A percentile compares a stretch with the other conserved stretches of the same genome.
Evolutionary conservation across 2,113 vertebrate species (phyloP).

Genomic region (Oncorhynchus nerka): DNA sequence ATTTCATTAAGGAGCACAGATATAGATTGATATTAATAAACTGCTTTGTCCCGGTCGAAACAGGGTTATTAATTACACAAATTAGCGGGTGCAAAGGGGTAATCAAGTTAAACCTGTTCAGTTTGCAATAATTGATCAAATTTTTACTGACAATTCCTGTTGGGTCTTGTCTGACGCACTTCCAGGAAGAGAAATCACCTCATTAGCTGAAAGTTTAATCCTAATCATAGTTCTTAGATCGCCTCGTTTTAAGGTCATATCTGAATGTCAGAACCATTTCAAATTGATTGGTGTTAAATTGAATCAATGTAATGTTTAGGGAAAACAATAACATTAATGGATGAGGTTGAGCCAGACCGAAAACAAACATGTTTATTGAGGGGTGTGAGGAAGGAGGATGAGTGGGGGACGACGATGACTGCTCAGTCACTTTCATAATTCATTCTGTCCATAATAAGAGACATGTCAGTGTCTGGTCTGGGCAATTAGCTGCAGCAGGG

Average conservation of each 20-base stretch:
- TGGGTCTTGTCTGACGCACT: slow-evolving; percentile 78
- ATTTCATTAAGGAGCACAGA: slow-evolving; percentile 77
- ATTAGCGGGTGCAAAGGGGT: slow-evolving; percentile 86
- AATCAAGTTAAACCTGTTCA: slow-evolving; percentile 94
- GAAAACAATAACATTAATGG: slow-evolving; percentile 99
- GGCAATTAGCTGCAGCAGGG: slow-evolving; percentile 89
- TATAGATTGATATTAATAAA: slow-evolving; percentile 98
- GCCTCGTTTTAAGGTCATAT: slow-evolving; percentile 99
- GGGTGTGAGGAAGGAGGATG: slow-evolving; percentile 72
- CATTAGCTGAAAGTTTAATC: slow-evolving; percentile 99
- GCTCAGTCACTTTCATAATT: slow-evolving; percentile 87
- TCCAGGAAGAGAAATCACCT: slow-evolving; percentile 95
- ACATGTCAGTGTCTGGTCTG: slow-evolving; percentile 86
- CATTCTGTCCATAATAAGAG: slow-evolving; percentile 90
- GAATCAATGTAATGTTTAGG: slow-evolving; percentile 99
- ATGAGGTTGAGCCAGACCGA: slow-evolving; percentile 83
- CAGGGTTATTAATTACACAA: slow-evolving; percentile 94
- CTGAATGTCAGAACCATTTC: slow-evolving; percentile 99
- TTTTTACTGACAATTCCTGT: slow-evolving; percentile 90
- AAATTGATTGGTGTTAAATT: slow-evolving; percentile 99
- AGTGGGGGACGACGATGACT: slow-evolving; percentile 47
- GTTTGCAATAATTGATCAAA: slow-evolving; percentile 98
- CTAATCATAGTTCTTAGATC: slow-evolving; percentile 97
- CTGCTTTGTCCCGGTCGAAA: slow-evolving; percentile 77
- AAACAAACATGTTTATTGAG: slow-evolving; percentile 90